Conservation (phyloP, 2,113 vertebrate genomes). For the Cyrtonyx montezumae region DNA sequence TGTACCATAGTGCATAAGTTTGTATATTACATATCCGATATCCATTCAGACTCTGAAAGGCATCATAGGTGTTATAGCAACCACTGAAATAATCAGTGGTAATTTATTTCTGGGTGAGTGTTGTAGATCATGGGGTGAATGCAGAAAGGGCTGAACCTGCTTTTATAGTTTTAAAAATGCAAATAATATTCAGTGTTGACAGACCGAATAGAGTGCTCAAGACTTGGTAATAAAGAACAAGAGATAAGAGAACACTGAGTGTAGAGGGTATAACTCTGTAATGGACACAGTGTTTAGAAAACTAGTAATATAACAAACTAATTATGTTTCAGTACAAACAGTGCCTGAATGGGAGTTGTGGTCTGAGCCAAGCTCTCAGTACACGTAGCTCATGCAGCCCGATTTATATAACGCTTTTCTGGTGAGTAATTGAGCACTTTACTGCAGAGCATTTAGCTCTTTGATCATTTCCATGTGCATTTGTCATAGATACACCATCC, state of each 20-base stretch:
- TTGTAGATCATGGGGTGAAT: not conserved
- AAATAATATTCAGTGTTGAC: slow-evolving; percentile 25
- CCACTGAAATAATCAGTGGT: not conserved
- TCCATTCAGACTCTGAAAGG: not conserved
- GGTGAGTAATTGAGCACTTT: not conserved
- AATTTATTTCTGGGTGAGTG: not conserved
- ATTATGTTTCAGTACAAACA: slow-evolving; percentile 52
- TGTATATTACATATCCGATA: not conserved
- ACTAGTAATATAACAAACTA: slow-evolving; percentile 27
- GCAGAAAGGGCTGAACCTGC: slow-evolving; percentile 6
- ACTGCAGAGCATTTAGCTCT: not conserved
- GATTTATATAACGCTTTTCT: not conserved
- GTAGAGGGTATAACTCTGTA: slow-evolving; percentile 19
- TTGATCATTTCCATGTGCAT: not conserved
- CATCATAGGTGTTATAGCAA: not conserved
- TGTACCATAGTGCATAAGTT: not conserved
- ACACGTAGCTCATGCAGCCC: not conserved
- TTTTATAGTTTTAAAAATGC: not conserved
- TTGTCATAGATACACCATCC: not conserved
- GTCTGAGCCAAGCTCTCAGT: not conserved
- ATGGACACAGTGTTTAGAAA: not conserved
- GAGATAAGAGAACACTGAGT: slow-evolving; percentile 17
- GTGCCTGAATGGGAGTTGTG: not conserved
- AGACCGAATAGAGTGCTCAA: slow-evolving; percentile 27
- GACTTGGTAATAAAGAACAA: not conserved